Percentiles rank a stretch among this genome's conserved stretches.
phyloP scores from a whole-genome alignment of 2,888 invertebrate genomes.

The Eilema sororculum region DNA sequence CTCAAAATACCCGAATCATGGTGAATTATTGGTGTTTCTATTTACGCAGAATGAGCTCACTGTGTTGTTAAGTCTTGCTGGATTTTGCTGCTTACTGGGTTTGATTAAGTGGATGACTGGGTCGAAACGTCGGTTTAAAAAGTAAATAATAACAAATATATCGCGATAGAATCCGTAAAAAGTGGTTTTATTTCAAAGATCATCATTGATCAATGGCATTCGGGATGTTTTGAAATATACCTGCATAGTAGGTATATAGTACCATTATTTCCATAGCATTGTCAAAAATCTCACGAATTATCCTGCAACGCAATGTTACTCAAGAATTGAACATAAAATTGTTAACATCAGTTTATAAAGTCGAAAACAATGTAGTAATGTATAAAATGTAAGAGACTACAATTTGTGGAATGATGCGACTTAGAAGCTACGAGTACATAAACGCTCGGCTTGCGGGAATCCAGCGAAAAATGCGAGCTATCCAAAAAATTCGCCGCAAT shows the following conservation, averaged over 20 bases:
- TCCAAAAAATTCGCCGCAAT: constrained; percentile 28
- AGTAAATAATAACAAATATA: too few relatives aligned
- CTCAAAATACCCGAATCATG: too few relatives aligned
- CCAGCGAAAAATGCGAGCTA: constrained; percentile 44
- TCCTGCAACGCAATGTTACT: background rate
- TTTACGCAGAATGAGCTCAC: too few relatives aligned
- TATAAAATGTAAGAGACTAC: constrained; percentile 37
- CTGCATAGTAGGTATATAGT: background rate
- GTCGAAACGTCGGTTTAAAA: too few relatives aligned
- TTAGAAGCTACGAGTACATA: constrained; percentile 32
- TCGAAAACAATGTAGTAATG: constrained; percentile 37
- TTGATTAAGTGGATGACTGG: too few relatives aligned
- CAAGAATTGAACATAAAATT: constrained; percentile 6
- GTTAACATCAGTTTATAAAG: constrained; percentile 31
- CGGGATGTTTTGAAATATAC: too few relatives aligned
- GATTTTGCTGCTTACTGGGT: too few relatives aligned
- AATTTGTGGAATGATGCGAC: constrained; percentile 44
- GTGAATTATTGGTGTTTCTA: too few relatives aligned
- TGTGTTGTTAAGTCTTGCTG: too few relatives aligned
- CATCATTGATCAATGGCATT: too few relatives aligned
- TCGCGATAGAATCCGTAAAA: too few relatives aligned
- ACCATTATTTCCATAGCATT: background rate
- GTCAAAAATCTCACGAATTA: background rate
- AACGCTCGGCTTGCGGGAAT: constrained; percentile 41
- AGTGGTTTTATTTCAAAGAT: too few relatives aligned